Percentiles rank a stretch among this genome's conserved stretches.
phyloP scores from a whole-genome alignment of 2,888 invertebrate species.

The Fragum sueziense region DNA sequence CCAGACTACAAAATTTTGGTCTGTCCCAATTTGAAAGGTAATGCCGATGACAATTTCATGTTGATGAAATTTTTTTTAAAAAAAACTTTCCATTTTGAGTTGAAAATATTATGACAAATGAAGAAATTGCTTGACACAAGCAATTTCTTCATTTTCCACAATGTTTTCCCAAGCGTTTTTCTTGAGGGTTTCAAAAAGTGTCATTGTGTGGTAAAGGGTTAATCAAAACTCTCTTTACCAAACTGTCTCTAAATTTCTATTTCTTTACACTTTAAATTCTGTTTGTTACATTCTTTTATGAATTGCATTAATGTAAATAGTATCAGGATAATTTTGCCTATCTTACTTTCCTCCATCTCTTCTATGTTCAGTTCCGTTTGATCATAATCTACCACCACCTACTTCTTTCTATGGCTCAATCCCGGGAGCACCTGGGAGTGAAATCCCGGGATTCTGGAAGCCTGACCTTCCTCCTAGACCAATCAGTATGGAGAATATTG shows the following conservation, averaged over 20 bases:
- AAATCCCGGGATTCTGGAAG: conserved; percentile 57
- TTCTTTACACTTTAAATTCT: not conserved
- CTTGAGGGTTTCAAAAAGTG: too few species aligned
- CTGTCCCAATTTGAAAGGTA: too few species aligned
- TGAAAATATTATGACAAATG: too few species aligned
- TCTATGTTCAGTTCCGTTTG: conserved; percentile 23
- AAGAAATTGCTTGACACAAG: too few species aligned
- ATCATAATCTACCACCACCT: conserved; percentile 37
- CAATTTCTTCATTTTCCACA: too few species aligned
- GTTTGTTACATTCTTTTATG: not conserved
- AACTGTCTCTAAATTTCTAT: not conserved
- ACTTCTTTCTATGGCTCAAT: conserved; percentile 58
- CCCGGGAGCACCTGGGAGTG: conserved; percentile 63
- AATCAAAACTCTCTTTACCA: too few species aligned
- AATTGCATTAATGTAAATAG: not conserved
- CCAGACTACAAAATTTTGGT: too few species aligned
- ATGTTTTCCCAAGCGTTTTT: too few species aligned
- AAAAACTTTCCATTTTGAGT: too few species aligned
- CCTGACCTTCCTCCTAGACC: conserved; percentile 55
- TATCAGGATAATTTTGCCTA: not conserved
- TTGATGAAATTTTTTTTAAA: too few species aligned
- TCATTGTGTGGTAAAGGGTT: too few species aligned
- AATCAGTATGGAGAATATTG: conserved; percentile 49
- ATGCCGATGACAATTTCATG: too few species aligned
- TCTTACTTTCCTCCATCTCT: not conserved